Evolutionary conservation across 2,113 vertebrate genomes (phyloP), one percentile per base, ranked within the genome.

Genomic region (Ammodytes marinus): DNA sequence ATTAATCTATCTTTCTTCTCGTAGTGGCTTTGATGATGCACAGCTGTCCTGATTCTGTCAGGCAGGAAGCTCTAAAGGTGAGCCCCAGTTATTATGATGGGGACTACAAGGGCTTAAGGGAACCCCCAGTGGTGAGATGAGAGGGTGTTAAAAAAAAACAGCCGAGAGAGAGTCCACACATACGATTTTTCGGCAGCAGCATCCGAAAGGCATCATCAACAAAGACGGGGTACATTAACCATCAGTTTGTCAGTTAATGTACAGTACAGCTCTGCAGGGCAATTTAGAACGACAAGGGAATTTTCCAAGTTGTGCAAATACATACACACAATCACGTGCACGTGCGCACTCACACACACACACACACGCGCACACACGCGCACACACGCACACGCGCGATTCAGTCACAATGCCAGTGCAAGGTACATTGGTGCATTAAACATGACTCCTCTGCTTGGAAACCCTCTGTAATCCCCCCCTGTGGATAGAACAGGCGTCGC

Each of bases 41-140:
- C 77, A 54, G 77, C 76, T 87, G 92, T 85, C 91, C 93, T 74
- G 79, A 93, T 93, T 93, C 93, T 93, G 93, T 93, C 93, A 92
- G 79, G 74, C 59, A 67, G 73, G 86, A 60, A 68, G 75, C 72
- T 78, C 65, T 42, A 76, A 89, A 89, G 85, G 84, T 87, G 85
- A 82, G 58, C 42, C 79, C 65, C 72, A 75, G 75, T 82, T 60
- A 61, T 49, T 10, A 35, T 69, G 79, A 77, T 10, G 40, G 57
- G 72, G 54, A 82, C 72, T 70, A 75, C 79, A 58, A 73, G 45
- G 65, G 55, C 81, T 74, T 55, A 13, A 73, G 79, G 67, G 83
- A 68, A 55, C 68, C 61, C 27, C n/a, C 58, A 14, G 42, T 0
- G 42, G 65, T 69, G 42, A 75, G 69, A 87, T 77, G 63, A 71